Base-by-base conservation (phyloP, 2,888 invertebrate genomes). In the Caenorhabditis sp. region DNA sequence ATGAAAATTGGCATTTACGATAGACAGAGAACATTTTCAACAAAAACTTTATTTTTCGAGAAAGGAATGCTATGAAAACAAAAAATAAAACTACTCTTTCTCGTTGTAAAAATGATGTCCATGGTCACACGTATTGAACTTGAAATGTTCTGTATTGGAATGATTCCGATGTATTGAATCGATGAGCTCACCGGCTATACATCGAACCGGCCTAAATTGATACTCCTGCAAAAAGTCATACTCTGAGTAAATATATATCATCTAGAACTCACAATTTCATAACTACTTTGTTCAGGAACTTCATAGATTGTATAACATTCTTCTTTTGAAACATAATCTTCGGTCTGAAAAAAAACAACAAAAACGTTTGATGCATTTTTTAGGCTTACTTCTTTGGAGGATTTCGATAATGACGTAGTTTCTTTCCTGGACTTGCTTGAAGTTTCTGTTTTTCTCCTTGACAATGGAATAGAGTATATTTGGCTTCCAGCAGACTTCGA, bases 131-230 rank as follows among this genome's bases (percentile, higher is more conserved):
- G 65, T 58, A n/a, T 74, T 64, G 58, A 81, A 81, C 27, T 78
- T 54, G 58, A 79, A 83, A 65, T 78, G 77, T n/a, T 54, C 60
- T 0, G 83, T 81, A 27, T 72, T 66, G 0, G 53, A 26, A 50
- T 79, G 74, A 49, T 81, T 76, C 24, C 70, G 62, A 36, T 75
- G 68, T 1, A 81, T 59, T 0, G 81, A 79, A 19, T 82, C 81
- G 12, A 85, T 50, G 17, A 85, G 70, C 58, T 85, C 85, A 8
- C 83, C 83, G 1, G 85, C 85, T 17, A 81, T 70, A 36, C 85
- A 85, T 0, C 67, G 76, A n/a, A 74, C 77, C 0, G 78, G 78
- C 21, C 67, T 64, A 49, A 72, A 66, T 19, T 70, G 70, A 58
- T 62, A 83, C 10, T 83, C 81, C 83, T 82, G 65, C 31, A 78